These are phyloP conservation scores for Agrochola litura DNA, from an alignment of 2,888 invertebrate genomes.

Conservation along the genomic window DNA sequence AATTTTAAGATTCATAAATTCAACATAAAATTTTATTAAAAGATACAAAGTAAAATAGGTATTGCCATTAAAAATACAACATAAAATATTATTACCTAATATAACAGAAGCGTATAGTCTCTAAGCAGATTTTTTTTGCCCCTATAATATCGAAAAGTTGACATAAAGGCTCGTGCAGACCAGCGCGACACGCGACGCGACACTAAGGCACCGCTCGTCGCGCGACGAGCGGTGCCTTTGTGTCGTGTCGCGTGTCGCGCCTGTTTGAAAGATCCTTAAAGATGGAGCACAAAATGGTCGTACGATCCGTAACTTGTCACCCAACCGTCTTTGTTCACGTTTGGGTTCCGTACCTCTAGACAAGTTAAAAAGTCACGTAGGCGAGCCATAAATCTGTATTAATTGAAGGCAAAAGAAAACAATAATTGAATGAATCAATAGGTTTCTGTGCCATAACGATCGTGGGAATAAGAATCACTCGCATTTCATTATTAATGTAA, in stretches of 20 bases:
- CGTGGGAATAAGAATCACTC: slow-evolving; percentile 37
- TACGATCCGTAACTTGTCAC: background rate
- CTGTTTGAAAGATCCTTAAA: no score
- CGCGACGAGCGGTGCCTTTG: no score
- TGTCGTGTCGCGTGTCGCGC: no score
- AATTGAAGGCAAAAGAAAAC: slow-evolving; percentile 29
- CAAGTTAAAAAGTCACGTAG: slow-evolving; percentile 12
- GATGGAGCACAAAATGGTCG: background rate
- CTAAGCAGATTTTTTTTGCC: no score
- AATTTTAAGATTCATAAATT: background rate
- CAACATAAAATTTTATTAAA: background rate
- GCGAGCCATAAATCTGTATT: background rate
- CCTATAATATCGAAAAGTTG: background rate
- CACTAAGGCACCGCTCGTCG: no score
- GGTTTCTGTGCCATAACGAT: slow-evolving; percentile 1
- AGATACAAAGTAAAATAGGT: background rate
- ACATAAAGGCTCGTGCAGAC: no score
- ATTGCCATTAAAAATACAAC: background rate
- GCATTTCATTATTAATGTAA: slow-evolving; percentile 29
- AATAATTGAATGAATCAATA: slow-evolving; percentile 33
- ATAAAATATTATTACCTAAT: background rate
- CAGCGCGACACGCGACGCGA: no score
- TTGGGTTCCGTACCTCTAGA: no score
- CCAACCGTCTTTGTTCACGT: background rate
- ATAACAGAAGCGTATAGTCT: background rate